Base-by-base conservation (phyloP, 2,113 vertebrate species). In the Rhadina sibilatrix region DNA sequence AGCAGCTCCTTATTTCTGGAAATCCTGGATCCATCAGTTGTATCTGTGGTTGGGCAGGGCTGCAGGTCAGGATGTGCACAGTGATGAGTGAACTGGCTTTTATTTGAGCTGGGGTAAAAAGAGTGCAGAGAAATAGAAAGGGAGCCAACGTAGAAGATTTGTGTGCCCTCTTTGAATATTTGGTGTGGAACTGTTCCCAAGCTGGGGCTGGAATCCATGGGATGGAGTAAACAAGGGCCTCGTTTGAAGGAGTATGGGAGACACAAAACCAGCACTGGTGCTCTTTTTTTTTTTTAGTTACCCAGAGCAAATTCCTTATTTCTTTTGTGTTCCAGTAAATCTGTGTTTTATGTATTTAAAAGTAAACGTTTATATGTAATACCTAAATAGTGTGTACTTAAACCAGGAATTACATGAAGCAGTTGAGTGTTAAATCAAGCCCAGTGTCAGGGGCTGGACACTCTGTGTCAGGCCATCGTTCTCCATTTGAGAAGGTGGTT, bases 101-200 rank as follows among this genome's bases (percentile, higher is more conserved):
- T 23, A 2, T 44, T 14, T 15, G 61, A 79, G 52, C 56, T 68
- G 54, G 31, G 35, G 38, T 52, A 68, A 35, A 53, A 86, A 37
- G 4, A 10, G 46, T 22, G 24, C 15, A 11, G 8, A 22, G 87
- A 11, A 70, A 9, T 8, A 23, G 31, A 35, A 64, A 4, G 4
- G 21, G 35, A 63, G 37, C 27, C 38, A 37, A 0, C 0, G 1
- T 1, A 15, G 64, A 37, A 35, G 59, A 28, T 69, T 10, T 27
- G 27, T 54, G 2, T 15, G 35, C 82, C 35, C 25, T 49, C 33
- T n/a, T 33, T 2, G 37, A 50, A 9, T 25, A 30, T n/a, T 17
- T 30, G 19, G 10, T 33, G 57, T 42, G 68, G 72, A 80, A 68
- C 71, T 47, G 47, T n/a, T 68, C 59, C 70, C 57, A 15, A 25